phyloP scores from a whole-genome alignment of 2,113 vertebrate species.

The Phoenicopterus ruber region DNA sequence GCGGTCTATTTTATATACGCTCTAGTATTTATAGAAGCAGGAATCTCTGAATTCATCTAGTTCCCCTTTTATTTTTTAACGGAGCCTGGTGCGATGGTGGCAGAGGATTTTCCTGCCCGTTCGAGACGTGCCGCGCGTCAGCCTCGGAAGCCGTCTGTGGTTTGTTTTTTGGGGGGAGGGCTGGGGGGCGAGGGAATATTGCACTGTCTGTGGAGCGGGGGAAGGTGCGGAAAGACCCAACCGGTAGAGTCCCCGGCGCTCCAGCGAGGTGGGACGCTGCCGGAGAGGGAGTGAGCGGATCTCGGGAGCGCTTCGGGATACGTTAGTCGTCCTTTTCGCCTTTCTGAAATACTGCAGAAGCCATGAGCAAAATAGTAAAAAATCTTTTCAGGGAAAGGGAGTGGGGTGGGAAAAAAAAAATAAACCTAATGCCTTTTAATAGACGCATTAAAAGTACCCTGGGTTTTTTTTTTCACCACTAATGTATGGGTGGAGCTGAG shows the following conservation, averaged over 20 bases:
- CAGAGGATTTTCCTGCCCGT: background rate
- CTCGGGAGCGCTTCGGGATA: background rate
- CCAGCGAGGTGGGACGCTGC: background rate
- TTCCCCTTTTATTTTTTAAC: background rate
- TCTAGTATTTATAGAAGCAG: background rate
- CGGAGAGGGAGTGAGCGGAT: background rate
- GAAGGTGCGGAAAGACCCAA: background rate
- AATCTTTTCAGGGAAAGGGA: constrained; percentile 61
- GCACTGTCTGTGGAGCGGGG: background rate
- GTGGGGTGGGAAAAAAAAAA: constrained; percentile 15
- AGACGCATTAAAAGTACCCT: background rate
- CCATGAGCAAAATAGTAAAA: constrained; percentile 37
- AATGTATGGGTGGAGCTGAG: background rate
- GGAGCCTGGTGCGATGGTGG: background rate
- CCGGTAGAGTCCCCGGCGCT: background rate
- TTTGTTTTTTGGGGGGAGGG: background rate
- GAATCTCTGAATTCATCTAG: background rate
- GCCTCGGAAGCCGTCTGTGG: background rate
- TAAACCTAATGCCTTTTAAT: constrained; percentile 61
- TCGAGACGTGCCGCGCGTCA: background rate
- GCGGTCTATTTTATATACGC: background rate
- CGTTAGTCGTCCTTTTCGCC: background rate
- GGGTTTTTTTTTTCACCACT: background rate
- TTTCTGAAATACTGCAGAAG: constrained; percentile 52
- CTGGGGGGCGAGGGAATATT: background rate